These are phyloP conservation scores for Calameuta pallipes DNA, from an alignment of 2,888 invertebrate genomes.

Conservation along the genomic window DNA sequence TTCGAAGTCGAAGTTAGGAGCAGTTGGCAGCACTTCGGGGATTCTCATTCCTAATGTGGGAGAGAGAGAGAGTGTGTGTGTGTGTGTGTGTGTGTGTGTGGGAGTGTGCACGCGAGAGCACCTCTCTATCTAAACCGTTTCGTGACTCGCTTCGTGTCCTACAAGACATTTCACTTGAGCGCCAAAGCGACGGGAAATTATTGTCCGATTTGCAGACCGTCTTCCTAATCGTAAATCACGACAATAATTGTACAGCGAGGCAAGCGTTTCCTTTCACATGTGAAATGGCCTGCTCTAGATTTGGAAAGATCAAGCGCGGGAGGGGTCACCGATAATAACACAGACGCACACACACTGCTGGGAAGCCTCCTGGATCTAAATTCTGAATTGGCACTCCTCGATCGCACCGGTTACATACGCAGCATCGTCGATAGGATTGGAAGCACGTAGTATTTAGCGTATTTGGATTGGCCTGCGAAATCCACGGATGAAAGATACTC, in stretches of 20 bases:
- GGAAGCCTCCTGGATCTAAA: not conserved
- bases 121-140: conserved; percentile 28
- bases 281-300: conserved; percentile 57
- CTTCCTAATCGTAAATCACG: conserved; percentile 36
- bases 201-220: conserved; percentile 39
- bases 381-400: not conserved
- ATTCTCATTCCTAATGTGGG: not conserved
- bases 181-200: conserved; percentile 34
- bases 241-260: conserved; percentile 50
- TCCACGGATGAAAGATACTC: not conserved
- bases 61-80: not conserved
- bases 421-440: not conserved
- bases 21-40: not conserved
- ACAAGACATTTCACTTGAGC: conserved; percentile 47
- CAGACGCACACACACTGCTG: not conserved
- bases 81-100: not conserved
- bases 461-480: not conserved
- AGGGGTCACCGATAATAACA: conserved; percentile 51
- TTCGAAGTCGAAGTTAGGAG: not conserved
- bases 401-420: not conserved
- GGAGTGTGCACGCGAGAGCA: conserved; percentile 22
- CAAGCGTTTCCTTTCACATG: conserved; percentile 58
- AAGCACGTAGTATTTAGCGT: not conserved
- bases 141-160: conserved; percentile 45
- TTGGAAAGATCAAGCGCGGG: conserved; percentile 56